Evolutionary conservation across 2,888 invertebrate species (phyloP), one percentile per base, ranked within the genome.

Genomic region (Aleiodes leptofemur): DNA sequence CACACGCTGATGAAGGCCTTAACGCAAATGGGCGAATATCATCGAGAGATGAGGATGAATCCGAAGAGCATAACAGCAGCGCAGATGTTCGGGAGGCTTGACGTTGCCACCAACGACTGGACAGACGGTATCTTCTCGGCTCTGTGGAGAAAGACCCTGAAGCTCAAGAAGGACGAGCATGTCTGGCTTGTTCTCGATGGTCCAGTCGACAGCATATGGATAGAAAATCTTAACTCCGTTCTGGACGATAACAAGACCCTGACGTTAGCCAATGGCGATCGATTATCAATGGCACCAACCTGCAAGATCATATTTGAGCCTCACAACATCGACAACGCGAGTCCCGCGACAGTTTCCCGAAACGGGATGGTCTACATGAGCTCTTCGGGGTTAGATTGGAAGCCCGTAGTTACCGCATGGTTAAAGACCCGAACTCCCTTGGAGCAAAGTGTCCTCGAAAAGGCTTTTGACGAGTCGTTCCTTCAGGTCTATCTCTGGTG

Each of bases 71-170:
- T 98, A 85, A 98, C 98, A 13, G 96, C 98, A 0, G 94, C 98
- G 0, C 98, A 98, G 91, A 98, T 98, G 98, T 98, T 98, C 88
- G 98, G 98, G 0, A 93, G 97, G 38, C 91, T 98, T 29, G 98
- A 98, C 86, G 98, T 98, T 0, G 98, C 98, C 3, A 98, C 98
- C 1, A 98, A 98, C 86, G 98, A 98, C 86, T 98, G 98, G 98
- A 98, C 98, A 0, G 98, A 98, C 88, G 98, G 98, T 6, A 98
- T 98, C 84, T 98, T 98, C 90, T 98, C 98, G 0, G 97, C 98
- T 0, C 91, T 98, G 0, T 98, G 98, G 98, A 92, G 98, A 53
- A 97, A 98, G 90, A 98, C 98, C 0, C 91, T 97, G 1, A 96
- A 96, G 90, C 91, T 96, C 0, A 98, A 96, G 90, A 94, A 95